Evolutionary conservation across 2,113 vertebrate species (phyloP).

Genomic region (Corapipo altera): DNA sequence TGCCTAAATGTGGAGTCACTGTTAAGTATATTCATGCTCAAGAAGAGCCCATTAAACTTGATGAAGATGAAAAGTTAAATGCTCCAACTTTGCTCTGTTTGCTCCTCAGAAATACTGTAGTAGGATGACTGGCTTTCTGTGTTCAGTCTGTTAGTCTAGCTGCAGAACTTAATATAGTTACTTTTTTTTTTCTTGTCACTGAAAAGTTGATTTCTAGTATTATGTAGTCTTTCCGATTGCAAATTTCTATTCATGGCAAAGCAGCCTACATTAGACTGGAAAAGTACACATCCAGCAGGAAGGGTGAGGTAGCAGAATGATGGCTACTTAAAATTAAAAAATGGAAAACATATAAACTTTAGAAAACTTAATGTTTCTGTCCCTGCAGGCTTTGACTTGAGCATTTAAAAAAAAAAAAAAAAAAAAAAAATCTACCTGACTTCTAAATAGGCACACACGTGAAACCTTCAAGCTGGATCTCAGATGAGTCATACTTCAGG

Average conservation of each 20-base stretch:
- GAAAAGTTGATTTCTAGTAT: not conserved
- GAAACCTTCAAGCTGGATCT: not conserved
- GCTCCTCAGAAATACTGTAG: not conserved
- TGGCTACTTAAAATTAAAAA: not conserved
- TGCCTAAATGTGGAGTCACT: not conserved
- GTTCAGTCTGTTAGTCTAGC: not conserved
- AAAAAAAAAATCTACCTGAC: not conserved
- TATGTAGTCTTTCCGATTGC: not conserved
- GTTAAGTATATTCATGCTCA: not conserved
- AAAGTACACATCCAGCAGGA: fast-evolving
- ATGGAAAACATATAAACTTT: not conserved
- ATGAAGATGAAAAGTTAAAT: not conserved
- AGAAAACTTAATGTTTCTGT: not conserved
- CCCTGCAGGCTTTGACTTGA: not conserved
- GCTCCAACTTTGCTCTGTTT: not conserved
- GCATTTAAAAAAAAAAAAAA: not conserved
- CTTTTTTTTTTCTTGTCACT: not conserved
- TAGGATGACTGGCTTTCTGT: not conserved
- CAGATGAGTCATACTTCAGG: not conserved
- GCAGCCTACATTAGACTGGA: not conserved
- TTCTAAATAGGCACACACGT: fast-evolving
- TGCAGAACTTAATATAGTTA: not conserved
- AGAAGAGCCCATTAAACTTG: fast-evolving
- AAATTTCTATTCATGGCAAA: not conserved
- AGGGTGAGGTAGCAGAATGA: not conserved